Conservation (phyloP, 2,797 vertebrate genomes). For the Dendrocincla fuliginosa region DNA sequence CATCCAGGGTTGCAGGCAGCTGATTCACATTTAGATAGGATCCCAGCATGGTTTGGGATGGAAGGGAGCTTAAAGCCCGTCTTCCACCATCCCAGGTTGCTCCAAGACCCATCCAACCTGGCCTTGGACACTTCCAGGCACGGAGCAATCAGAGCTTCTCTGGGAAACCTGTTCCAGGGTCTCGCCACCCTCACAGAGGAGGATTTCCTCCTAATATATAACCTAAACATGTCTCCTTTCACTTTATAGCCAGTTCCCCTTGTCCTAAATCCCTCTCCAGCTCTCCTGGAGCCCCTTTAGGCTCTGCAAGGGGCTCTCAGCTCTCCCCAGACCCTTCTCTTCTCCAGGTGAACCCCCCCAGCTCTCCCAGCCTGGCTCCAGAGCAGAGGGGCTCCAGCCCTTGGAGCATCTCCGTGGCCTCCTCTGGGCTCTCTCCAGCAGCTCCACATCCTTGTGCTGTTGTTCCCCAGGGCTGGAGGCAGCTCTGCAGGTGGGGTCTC, state of each 20-base stretch:
- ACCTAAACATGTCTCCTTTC: neutral
- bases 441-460: accelerated
- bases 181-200: accelerated
- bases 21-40: neutral
- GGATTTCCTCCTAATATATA: neutral
- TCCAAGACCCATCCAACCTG: neutral
- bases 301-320: accelerated
- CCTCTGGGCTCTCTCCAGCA: neutral
- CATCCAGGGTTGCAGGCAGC: neutral
- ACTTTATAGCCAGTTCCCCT: too few relatives aligned
- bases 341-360: neutral
- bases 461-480: neutral
- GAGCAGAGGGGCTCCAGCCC: neutral
- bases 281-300: neutral
- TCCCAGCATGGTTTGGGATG: neutral
- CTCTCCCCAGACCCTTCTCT: accelerated
- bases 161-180: neutral
- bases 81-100: neutral
- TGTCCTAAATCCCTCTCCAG: neutral
- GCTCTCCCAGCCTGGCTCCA: neutral
- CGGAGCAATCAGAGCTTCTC: neutral
- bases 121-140: neutral
- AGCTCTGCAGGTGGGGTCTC: neutral
- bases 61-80: neutral
- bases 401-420: accelerated